These are phyloP conservation scores for Pseudococcus jackbeardsleyi DNA, from an alignment of 2,888 invertebrate species.

Conservation along the genomic window DNA sequence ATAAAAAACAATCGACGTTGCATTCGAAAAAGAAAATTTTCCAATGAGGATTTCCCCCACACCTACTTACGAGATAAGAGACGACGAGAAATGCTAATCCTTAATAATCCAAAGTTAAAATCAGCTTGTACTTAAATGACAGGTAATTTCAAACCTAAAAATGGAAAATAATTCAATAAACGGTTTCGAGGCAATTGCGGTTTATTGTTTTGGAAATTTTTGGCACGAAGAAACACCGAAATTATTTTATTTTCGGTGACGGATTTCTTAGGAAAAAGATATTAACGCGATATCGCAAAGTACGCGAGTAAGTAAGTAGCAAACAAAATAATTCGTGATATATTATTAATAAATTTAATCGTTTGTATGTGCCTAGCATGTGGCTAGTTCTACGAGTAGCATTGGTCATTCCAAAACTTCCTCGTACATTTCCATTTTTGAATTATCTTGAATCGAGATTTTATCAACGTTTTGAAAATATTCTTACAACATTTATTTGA, in stretches of 20 bases:
- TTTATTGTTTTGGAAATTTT: conserved; percentile 16
- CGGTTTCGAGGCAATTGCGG: not conserved
- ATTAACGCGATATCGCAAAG: not conserved
- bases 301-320: not conserved
- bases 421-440: not conserved
- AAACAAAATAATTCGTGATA: not conserved
- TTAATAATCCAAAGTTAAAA: not conserved
- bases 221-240: not conserved
- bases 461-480: not conserved
- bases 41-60: not conserved
- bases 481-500: not conserved
- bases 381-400: not conserved
- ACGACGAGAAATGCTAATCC: not conserved
- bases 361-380: not conserved
- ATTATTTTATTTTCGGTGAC: not conserved
- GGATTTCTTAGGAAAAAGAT: not conserved
- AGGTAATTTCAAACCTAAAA: not conserved
- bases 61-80: not conserved
- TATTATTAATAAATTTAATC: not conserved
- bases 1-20: not conserved
- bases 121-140: not conserved
- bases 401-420: not conserved
- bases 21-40: not conserved
- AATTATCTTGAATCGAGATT: not conserved
- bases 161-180: not conserved